Percentiles rank a stretch among this genome's conserved stretches.
These are phyloP conservation scores for Shargacucullia verbasci DNA, from an alignment of 2,888 invertebrate genomes.

Conservation along the genomic window DNA sequence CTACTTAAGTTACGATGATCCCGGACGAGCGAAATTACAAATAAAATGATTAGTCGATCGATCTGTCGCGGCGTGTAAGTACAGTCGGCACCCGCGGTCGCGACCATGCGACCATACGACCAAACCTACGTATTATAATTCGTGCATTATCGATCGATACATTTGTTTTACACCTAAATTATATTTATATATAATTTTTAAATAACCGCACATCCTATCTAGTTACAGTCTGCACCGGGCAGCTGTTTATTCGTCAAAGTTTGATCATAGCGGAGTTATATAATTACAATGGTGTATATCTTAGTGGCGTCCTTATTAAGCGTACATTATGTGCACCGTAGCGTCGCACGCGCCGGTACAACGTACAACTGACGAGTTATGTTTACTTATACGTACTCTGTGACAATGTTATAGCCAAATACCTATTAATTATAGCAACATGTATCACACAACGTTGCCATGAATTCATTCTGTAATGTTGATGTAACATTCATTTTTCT, in stretches of 20 bases:
- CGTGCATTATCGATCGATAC: constrained; percentile 57
- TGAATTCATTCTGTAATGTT: constrained; percentile 22
- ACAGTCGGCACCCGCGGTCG: neutral
- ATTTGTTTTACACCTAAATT: constrained; percentile 57
- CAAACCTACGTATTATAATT: constrained; percentile 52
- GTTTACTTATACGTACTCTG: constrained; percentile 9
- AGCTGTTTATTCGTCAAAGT: constrained; percentile 56
- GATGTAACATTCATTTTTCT: constrained; percentile 3
- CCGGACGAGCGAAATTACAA: constrained; percentile 63
- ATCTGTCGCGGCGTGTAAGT: constrained; percentile 9
- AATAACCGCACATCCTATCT: constrained; percentile 58
- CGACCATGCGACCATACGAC: neutral
- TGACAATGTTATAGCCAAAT: neutral
- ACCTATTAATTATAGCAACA: neutral
- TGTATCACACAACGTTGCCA: constrained; percentile 5
- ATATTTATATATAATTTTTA: constrained; percentile 56
- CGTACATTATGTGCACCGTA: constrained; percentile 44
- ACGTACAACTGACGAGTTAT: neutral
- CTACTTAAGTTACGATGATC: constrained; percentile 65
- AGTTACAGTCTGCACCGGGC: constrained; percentile 62
- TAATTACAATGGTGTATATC: constrained; percentile 44
- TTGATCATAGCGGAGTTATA: constrained; percentile 59
- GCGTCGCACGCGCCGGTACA: constrained; percentile 6
- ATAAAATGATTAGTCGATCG: constrained; percentile 36
- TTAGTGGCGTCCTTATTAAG: constrained; percentile 52